Evolutionary conservation across 1,140 invertebrate species (phyloP).

Genomic region (Eurosta solidaginis): DNA sequence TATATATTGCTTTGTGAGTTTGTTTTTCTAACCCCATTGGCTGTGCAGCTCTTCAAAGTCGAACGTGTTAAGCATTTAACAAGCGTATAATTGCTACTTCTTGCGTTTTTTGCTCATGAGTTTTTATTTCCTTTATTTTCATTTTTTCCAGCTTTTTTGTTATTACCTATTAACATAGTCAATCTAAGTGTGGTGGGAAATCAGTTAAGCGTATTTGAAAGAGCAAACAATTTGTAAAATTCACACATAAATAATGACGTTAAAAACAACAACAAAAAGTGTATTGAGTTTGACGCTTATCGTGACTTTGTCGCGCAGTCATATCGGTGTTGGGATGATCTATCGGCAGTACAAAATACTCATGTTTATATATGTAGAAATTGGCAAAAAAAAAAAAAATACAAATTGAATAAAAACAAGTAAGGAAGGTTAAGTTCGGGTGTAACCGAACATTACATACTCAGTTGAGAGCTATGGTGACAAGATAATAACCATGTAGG

Average conservation of each 20-base stretch:
- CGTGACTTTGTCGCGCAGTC: not conserved
- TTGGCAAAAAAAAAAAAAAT: not conserved
- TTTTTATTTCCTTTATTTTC: not conserved
- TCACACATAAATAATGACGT: conserved; percentile 6
- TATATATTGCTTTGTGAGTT: too few relatives aligned
- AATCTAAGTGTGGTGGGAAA: conserved; percentile 13
- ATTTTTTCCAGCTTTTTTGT: not conserved
- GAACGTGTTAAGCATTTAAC: not conserved
- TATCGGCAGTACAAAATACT: not conserved
- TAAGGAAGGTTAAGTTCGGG: too few relatives aligned
- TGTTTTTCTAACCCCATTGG: too few relatives aligned
- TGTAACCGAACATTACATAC: too few relatives aligned
- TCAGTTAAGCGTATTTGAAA: not conserved
- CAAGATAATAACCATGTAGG: not conserved
- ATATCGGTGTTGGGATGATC: not conserved
- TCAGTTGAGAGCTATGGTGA: too few relatives aligned
- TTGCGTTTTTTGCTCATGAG: not conserved
- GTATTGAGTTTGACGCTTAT: not conserved
- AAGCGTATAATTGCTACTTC: not conserved
- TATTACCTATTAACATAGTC: not conserved
- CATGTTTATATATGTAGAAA: too few relatives aligned
- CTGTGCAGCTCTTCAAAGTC: not conserved
- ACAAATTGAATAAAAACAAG: not conserved
- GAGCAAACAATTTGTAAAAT: conserved; percentile 18
- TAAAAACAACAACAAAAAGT: not conserved